A percentile compares a stretch with the other conserved stretches of the same genome.
Conservation (phyloP, 92 coral and sea anemone species). For the Epizoanthus illoricatus region DNA sequence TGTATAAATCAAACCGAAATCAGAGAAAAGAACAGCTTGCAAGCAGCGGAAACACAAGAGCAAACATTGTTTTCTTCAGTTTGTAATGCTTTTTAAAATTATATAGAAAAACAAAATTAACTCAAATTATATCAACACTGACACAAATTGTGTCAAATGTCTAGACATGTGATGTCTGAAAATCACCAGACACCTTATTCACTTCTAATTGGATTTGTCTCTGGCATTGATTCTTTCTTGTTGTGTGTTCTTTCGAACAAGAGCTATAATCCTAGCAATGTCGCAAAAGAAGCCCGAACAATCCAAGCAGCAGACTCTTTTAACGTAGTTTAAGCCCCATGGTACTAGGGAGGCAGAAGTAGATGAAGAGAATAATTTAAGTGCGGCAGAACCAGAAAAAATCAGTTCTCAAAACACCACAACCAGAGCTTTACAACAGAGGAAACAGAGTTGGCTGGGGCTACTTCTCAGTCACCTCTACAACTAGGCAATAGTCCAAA, state of each 20-base stretch:
- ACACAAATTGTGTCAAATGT: constrained; percentile 38
- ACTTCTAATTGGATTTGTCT: constrained; percentile 24
- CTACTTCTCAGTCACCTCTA: constrained; percentile 40
- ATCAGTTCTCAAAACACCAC: constrained; percentile 2
- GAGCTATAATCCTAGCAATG: constrained; percentile 42
- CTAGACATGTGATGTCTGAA: constrained; percentile 33
- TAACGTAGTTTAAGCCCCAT: constrained; percentile 51
- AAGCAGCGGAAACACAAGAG: too few species aligned
- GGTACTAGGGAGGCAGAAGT: constrained; percentile 35
- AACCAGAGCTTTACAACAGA: too few species aligned
- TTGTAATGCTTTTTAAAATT: too few species aligned
- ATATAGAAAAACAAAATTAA: too few species aligned
- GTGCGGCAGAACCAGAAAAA: not conserved
- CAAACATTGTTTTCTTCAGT: too few species aligned
- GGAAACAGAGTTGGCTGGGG: not conserved
- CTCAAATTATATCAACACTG: not conserved
- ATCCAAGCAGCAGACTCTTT: constrained; percentile 50
- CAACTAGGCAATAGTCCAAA: constrained; percentile 47
- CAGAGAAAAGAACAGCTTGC: too few species aligned
- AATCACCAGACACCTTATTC: constrained; percentile 26
- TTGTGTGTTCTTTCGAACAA: constrained; percentile 38
- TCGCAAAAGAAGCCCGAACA: constrained; percentile 39
- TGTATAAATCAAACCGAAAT: too few species aligned
- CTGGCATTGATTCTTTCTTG: constrained; percentile 40
- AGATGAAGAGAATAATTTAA: constrained; percentile 22